Base-by-base conservation (phyloP, 2,113 vertebrate species). In the Otus sunia region DNA sequence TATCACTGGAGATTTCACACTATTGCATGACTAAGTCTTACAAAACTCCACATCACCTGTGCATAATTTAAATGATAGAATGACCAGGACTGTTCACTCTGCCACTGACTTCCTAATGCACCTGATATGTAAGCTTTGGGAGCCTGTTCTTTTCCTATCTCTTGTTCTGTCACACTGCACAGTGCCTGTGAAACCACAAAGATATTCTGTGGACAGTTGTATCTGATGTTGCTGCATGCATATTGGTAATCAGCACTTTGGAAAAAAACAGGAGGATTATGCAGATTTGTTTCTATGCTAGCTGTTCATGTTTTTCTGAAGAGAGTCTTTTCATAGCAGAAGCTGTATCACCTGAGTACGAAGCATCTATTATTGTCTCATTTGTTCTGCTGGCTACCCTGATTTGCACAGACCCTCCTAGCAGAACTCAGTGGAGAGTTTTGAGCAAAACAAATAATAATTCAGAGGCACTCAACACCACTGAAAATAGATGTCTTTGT, bases 1-100 rank as follows among this genome's bases (percentile, higher is more conserved):
- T n/a, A 19, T 76, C 79, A 78, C 69, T 74, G 60, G 43, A 91
- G 47, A 15, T 80, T 71, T 92, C 86, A 69, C 86, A 39, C 62
- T 86, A n/a, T 76, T 95, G 95, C 91, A 95, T 92, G 92, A 79
- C 30, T 64, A 50, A 23, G 27, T 62, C 73, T 78, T 87, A 39
- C 6, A 81, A 72, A 75, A 47, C 36, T 78, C 81, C 79, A 74
- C 56, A 45, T 64, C 91, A 84, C 60, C 39, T 77, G 16, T 80
- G 89, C 94, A 93, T 25, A 19, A 56, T 36, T 86, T 30, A 8
- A 83, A 47, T 45, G 56, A 7, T 53, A 81, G 64, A 84, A 91
- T 64, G 64, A 52, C 72, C 50, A 77, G 59, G 26, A 43, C 72
- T 88, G 34, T 80, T 94, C 83, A 78, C 83, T 91, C 37, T 94